Evolutionary conservation across 2,888 invertebrate genomes (phyloP), one percentile per base, ranked within the genome.

Genomic region (Drosophila affinis): DNA sequence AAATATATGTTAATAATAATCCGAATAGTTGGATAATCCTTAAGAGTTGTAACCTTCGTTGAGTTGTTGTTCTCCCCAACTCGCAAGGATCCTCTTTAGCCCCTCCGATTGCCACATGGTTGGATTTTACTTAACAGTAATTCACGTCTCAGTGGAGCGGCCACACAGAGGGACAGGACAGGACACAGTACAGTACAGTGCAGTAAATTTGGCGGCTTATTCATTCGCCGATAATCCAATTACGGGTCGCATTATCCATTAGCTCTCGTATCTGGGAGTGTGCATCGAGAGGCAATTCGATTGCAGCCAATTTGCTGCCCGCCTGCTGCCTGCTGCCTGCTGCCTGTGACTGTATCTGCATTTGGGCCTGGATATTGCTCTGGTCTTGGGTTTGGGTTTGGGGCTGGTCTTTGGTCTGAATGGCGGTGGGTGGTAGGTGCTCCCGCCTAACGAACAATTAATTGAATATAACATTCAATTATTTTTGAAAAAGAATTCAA

Each of bases 401-500:
- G 27, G n/a, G n/a, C 7, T 18, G 56, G 34, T 3, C 32, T 12
- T 34, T 17, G 49, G 18, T 49, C 24, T 27, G 12, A 14, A 24
- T 62, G 59, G 46, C 46, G 52, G 52, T 61, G 62, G 53, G 56
- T 54, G 52, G 52, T 61, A 64, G 53, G 56, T 54, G 67, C 69
- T 53, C 46, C 48, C 53, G 64, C 52, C 76, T 76, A 71, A 77
- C 82, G 79, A 58, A 85, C 75, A 75, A 73, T 76, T 85, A 82
- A 84, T 84, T 79, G 78, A 84, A 87, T 78, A 86, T 83, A 61
- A 83, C 82, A 82, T 87, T 79, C 63, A 85, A 85, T 85, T 85
- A 79, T 62, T 49, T 65, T 49, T 56, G n/a, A 68, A 68, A 68
- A 68, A 60, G 47, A 29, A 62, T 45, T 65, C 14, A 53, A 59